Evolutionary conservation across 2,888 invertebrate species (phyloP).

Genomic region (Cancer borealis): DNA sequence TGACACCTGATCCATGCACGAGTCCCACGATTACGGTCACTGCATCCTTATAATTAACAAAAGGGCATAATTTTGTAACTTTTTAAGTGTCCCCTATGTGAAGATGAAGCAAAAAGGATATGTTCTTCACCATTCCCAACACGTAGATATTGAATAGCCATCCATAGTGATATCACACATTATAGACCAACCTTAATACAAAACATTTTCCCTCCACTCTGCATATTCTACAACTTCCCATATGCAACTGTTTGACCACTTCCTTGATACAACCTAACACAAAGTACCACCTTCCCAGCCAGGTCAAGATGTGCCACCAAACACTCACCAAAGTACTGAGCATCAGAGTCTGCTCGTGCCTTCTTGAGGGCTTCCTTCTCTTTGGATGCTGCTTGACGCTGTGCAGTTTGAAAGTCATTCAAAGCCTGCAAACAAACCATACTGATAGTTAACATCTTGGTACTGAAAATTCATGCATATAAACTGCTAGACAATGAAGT

Average conservation of each 20-base stretch:
- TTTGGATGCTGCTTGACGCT: conserved; percentile 92
- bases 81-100: no score
- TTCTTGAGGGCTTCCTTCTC: conserved; percentile 91
- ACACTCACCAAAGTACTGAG: conserved; percentile 82
- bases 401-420: conserved; percentile 82
- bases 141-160: no score
- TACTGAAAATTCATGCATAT: background rate
- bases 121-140: no score
- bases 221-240: background rate
- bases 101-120: no score
- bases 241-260: background rate
- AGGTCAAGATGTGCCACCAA: conserved; percentile 83
- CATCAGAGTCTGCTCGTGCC: conserved; percentile 79
- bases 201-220: background rate
- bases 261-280: background rate
- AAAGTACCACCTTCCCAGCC: conserved; percentile 83
- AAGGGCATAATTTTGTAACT: no score
- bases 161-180: background rate
- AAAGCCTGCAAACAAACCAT: conserved; percentile 68
- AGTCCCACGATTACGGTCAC: background rate
- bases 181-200: background rate
- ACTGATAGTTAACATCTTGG: background rate
- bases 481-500: background rate
- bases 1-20: no score
- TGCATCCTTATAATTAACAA: background rate